Base-by-base conservation (phyloP, 1,140 invertebrate species). In the Drosophila watanabei region DNA sequence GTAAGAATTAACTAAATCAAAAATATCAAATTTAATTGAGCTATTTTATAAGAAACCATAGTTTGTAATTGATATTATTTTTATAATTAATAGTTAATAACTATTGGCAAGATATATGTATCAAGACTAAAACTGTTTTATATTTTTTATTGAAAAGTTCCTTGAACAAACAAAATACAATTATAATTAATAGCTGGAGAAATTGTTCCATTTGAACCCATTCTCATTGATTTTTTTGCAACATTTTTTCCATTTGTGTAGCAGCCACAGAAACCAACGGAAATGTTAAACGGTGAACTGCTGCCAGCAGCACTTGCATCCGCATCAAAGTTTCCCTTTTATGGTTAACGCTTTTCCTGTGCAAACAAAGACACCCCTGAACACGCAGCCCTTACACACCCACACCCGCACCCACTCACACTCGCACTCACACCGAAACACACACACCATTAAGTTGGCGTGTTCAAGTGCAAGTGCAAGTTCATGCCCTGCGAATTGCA, bases 401-500 rank as follows among this genome's bases (percentile, higher is more conserved):
- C 33, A 54, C 7, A 24, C 41, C 20, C 54, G 35, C 45, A 33
- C 4, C 14, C 5, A 10, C 5, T 45, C 18, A 6, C 60, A 28
- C 16, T 28, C 54, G 52, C 10, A 41, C 35, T 24, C 57, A 14
- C 63, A 24, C 24, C 24, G 24, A 24, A 24, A 35, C 54, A 59
- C 10, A 41, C 35, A 32, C 57, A n/a, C 63, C 63, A 75, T 80
- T 68, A 58, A 66, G 68, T 56, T 71, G 32, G 68, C 49, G 57
- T 72, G 62, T 62, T 80, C 79, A 56, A 75, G 79, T 75, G 63
- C 51, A 82, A 82, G 68, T 75, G 56, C 56, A 76, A 45, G 82
- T 73, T 86, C 79, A 60, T 66, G 72, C 49, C 60, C 81, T 64
- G 46, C 33, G 68, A 70, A 71, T 51, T 62, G 65, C 56, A 41